Conservation (phyloP, 2,113 vertebrate species). For the Bagarius yarrelli region DNA sequence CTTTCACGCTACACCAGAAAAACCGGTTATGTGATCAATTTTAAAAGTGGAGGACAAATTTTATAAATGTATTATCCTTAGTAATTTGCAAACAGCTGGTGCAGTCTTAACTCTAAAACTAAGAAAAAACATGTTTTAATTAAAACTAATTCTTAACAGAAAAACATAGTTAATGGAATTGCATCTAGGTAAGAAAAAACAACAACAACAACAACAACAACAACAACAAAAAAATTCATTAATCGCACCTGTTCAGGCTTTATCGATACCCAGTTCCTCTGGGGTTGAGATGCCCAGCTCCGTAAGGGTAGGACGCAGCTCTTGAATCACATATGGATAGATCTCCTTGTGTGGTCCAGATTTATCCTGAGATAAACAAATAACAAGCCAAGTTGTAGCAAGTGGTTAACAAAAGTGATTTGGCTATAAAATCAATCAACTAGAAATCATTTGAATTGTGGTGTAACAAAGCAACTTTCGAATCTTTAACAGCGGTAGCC, state of each 20-base stretch:
- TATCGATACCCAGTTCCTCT: conserved; percentile 91
- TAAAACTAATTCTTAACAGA: neutral
- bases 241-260: conserved; percentile 67
- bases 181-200: neutral
- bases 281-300: conserved; percentile 97
- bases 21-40: no score
- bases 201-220: neutral
- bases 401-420: neutral
- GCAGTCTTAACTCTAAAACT: neutral
- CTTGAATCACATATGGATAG: conserved; percentile 95
- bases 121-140: neutral
- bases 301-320: conserved; percentile 88
- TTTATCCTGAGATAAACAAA: conserved; percentile 79
- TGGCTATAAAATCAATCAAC: neutral
- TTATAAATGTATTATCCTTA: no score
- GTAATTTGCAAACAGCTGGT: neutral
- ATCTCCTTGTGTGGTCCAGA: conserved; percentile 93
- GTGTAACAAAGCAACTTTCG: neutral
- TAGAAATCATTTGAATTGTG: neutral
- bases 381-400: neutral
- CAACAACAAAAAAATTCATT: neutral
- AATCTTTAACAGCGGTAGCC: neutral
- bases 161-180: neutral
- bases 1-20: no score
- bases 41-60: no score